phyloP scores from a whole-genome alignment of 2,113 vertebrate species.

The Dipodomys ordii region DNA sequence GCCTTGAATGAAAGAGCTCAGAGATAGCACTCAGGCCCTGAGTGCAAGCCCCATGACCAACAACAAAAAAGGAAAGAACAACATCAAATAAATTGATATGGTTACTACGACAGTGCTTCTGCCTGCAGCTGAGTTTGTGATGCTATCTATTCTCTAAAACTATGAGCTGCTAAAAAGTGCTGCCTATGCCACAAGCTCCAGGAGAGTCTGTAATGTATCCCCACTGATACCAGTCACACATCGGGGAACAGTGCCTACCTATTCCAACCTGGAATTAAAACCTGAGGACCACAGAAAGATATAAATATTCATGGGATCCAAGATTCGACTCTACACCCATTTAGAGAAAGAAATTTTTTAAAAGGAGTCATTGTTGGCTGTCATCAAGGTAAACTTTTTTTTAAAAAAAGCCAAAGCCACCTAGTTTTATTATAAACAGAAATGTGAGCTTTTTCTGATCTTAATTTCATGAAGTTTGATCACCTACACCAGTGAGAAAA shows the following conservation, averaged over 20 bases:
- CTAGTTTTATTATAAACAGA: conserved; percentile 19
- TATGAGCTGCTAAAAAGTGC: background rate
- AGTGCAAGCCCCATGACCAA: too few relatives aligned
- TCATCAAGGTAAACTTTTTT: conserved; percentile 37
- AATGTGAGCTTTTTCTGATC: conserved; percentile 30
- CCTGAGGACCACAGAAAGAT: background rate
- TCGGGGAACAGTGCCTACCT: background rate
- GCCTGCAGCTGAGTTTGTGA: background rate
- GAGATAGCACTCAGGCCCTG: too few relatives aligned
- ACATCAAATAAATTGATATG: background rate
- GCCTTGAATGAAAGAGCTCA: too few relatives aligned
- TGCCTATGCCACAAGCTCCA: background rate
- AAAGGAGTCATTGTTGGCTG: background rate
- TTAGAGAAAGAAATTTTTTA: conserved; percentile 53
- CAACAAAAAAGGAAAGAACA: background rate
- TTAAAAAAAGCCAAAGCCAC: conserved; percentile 9
- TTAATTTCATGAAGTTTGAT: conserved; percentile 30
- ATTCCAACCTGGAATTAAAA: conserved; percentile 23
- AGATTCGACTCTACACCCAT: background rate
- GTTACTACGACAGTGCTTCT: background rate
- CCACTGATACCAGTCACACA: background rate
- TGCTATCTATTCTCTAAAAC: background rate
- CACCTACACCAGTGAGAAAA: background rate
- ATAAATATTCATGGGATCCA: background rate
- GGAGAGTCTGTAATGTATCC: background rate